phyloP scores from a whole-genome alignment of 2,113 vertebrate species.

The Zootoca vivipara region DNA sequence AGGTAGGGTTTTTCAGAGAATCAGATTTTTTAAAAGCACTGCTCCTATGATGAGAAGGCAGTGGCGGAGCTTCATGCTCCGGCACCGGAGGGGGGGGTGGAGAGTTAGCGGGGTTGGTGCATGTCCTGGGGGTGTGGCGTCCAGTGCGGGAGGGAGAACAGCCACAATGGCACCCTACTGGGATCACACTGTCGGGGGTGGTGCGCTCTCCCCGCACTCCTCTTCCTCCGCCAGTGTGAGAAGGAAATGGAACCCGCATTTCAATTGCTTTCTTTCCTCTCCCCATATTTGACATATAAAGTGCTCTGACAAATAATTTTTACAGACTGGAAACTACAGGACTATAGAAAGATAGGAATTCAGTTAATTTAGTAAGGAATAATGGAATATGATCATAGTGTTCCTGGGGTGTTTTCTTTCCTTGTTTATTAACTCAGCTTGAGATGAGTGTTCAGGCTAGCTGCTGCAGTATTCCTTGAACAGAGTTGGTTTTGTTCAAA shows the following conservation, averaged over 20 bases:
- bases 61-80: too few relatives aligned
- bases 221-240: too few relatives aligned
- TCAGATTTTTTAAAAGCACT: background rate
- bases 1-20: background rate
- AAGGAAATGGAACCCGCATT: background rate
- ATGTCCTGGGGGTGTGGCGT: too few relatives aligned
- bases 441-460: constrained; percentile 50
- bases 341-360: constrained; percentile 22
- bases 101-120: too few relatives aligned
- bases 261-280: background rate
- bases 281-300: background rate
- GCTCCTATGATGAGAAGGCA: background rate
- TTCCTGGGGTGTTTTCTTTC: constrained; percentile 40
- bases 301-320: background rate
- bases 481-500: constrained; percentile 74
- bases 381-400: constrained; percentile 5
- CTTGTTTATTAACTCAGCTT: constrained; percentile 54
- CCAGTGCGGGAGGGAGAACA: too few relatives aligned
- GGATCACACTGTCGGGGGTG: too few relatives aligned
- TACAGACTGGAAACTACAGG: constrained; percentile 12
- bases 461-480: constrained; percentile 50
- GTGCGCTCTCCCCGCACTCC: too few relatives aligned
- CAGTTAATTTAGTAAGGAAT: constrained; percentile 49
- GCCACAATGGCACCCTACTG: too few relatives aligned
- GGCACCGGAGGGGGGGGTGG: too few relatives aligned